A percentile compares a stretch with the other conserved stretches of the same genome.
Conservation (phyloP, 2,113 vertebrate genomes). For the Oxyruncus cristatus region DNA sequence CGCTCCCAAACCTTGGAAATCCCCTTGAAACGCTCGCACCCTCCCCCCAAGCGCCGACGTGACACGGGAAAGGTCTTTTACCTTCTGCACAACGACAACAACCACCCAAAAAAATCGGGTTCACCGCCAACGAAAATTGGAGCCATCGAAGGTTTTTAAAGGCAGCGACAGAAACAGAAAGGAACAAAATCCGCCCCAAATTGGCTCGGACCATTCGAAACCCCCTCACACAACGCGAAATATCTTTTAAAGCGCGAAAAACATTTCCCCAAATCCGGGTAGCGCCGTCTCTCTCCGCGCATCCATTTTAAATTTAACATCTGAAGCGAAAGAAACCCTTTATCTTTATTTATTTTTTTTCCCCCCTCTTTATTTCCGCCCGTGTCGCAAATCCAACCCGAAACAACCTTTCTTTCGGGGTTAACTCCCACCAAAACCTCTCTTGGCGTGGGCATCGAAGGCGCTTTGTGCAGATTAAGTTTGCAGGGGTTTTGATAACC, state of each 20-base stretch:
- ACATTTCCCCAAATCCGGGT: neutral
- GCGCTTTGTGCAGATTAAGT: neutral
- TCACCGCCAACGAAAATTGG: neutral
- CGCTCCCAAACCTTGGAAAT: neutral
- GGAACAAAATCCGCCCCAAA: neutral
- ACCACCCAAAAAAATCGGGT: neutral
- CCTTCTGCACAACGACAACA: neutral
- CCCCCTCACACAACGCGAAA: neutral
- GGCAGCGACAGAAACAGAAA: neutral
- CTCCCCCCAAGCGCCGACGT: too few relatives aligned
- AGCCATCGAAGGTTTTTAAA: neutral
- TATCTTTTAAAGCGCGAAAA: neutral
- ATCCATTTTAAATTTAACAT: neutral
- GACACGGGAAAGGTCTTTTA: neutral
- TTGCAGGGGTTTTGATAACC: conserved; percentile 65
- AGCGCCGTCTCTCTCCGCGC: neutral
- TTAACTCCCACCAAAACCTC: neutral
- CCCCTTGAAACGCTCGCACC: neutral
- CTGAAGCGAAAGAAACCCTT: neutral
- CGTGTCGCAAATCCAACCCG: neutral
- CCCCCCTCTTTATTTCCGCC: neutral
- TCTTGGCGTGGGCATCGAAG: neutral
- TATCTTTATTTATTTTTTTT: neutral
- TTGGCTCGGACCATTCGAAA: neutral
- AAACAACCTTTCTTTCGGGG: neutral